Conservation (phyloP, 2,888 invertebrate genomes). For the Cephus rjabovi region DNA sequence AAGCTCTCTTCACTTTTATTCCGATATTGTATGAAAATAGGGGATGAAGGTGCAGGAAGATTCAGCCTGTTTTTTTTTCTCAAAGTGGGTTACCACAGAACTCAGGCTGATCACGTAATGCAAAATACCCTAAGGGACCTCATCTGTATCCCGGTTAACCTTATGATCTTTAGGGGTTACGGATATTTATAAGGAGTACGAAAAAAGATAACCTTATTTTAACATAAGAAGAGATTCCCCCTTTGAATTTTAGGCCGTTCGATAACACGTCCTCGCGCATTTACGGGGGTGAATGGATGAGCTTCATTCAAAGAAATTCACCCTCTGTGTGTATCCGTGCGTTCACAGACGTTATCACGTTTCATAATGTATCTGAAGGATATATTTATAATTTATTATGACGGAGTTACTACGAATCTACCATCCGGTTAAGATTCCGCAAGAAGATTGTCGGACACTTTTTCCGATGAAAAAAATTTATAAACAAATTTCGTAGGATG, state of each 20-base stretch:
- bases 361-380: neutral
- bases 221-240: neutral
- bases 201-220: neutral
- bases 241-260: neutral
- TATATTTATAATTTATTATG: neutral
- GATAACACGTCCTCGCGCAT: neutral
- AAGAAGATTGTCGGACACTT: neutral
- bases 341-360: neutral
- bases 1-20: too few relatives aligned
- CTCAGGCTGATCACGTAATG: neutral
- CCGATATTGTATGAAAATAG: neutral
- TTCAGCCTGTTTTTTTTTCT: neutral
- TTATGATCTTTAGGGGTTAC: neutral
- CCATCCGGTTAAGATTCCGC: neutral
- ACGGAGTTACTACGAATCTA: too few relatives aligned
- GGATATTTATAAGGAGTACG: neutral
- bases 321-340: neutral
- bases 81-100: neutral
- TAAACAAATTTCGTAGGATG: neutral
- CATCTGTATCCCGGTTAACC: neutral
- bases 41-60: neutral
- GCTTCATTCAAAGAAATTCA: neutral
- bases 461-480: neutral
- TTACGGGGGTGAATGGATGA: neutral
- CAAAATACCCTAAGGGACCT: neutral